phyloP scores from a whole-genome alignment of 2,888 invertebrate genomes.

The Allygus modestus region DNA sequence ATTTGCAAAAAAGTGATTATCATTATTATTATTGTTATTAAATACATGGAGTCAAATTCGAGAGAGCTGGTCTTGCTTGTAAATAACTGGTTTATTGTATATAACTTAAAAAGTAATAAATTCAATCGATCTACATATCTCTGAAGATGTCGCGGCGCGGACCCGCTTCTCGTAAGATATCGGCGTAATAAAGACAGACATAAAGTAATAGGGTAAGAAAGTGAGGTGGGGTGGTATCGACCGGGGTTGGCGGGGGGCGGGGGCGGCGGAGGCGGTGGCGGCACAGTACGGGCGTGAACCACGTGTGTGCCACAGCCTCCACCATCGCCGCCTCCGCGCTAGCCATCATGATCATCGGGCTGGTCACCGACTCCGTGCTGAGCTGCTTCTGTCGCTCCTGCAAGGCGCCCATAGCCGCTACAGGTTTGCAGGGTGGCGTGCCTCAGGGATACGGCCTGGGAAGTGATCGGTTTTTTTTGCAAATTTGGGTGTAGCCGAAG shows the following conservation, averaged over 20 bases:
- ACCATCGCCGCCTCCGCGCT: constrained; percentile 27
- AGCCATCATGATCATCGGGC: constrained; percentile 87
- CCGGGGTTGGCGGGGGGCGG: constrained; percentile 30
- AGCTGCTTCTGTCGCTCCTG: constrained; percentile 96
- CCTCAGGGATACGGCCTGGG: constrained; percentile 81
- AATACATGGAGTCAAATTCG: too few relatives aligned
- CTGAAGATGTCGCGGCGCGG: too few relatives aligned
- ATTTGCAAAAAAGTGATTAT: too few relatives aligned
- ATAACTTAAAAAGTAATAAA: too few relatives aligned
- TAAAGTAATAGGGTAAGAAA: constrained; percentile 46
- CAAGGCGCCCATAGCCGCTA: constrained; percentile 83
- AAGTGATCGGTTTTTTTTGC: too few relatives aligned
- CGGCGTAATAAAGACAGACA: constrained; percentile 7
- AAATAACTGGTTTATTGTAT: too few relatives aligned
- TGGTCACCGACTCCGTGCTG: constrained; percentile 94
- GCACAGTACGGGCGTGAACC: constrained; percentile 37
- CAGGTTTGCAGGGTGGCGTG: constrained; percentile 66
- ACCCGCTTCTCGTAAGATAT: not conserved
- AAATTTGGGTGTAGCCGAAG: constrained; percentile 38
- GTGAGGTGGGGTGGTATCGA: constrained; percentile 51
- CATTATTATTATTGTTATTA: too few relatives aligned
- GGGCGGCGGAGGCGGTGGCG: constrained; percentile 63
- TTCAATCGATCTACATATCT: too few relatives aligned
- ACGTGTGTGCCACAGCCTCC: constrained; percentile 60
- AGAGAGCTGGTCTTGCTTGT: too few relatives aligned